Percentiles rank a stretch among this genome's conserved stretches.
phyloP scores from a whole-genome alignment of 2,888 invertebrate genomes.

The Lamellibrachia satsuma region DNA sequence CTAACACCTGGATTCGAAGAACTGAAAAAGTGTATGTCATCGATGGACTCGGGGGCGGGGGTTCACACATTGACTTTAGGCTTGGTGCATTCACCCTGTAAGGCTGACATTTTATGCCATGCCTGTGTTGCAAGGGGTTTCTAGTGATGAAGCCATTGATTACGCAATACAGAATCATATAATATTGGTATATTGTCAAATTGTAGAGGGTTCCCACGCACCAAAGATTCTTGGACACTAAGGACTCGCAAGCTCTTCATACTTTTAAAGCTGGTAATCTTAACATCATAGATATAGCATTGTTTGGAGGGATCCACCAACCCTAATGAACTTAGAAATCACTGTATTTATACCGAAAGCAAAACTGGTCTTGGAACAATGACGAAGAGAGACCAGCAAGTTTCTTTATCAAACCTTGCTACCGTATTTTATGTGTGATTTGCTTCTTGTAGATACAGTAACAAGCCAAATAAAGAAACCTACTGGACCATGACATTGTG shows the following conservation, averaged over 20 bases:
- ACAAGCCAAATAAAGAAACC: too few species aligned
- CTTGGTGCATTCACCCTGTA: background rate
- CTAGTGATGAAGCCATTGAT: background rate
- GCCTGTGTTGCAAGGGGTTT: background rate
- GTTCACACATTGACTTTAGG: background rate
- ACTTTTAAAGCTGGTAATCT: background rate
- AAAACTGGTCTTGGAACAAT: background rate
- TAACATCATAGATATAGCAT: background rate
- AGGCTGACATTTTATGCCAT: background rate
- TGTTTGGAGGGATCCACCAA: background rate
- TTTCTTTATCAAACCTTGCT: too few species aligned
- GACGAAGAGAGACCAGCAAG: background rate
- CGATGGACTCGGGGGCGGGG: background rate
- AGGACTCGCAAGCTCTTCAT: too few species aligned
- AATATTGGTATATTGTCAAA: background rate
- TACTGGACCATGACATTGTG: too few species aligned
- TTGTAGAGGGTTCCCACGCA: background rate
- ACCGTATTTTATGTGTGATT: too few species aligned
- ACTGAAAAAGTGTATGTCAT: background rate
- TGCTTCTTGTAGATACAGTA: too few species aligned
- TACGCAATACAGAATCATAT: background rate
- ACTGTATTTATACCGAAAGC: background rate
- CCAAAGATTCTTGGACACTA: background rate
- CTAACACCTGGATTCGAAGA: slow-evolving; percentile 6
- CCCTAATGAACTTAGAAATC: background rate